phyloP scores from a whole-genome alignment of 2,888 invertebrate species.

The Esperia sulphurella region DNA sequence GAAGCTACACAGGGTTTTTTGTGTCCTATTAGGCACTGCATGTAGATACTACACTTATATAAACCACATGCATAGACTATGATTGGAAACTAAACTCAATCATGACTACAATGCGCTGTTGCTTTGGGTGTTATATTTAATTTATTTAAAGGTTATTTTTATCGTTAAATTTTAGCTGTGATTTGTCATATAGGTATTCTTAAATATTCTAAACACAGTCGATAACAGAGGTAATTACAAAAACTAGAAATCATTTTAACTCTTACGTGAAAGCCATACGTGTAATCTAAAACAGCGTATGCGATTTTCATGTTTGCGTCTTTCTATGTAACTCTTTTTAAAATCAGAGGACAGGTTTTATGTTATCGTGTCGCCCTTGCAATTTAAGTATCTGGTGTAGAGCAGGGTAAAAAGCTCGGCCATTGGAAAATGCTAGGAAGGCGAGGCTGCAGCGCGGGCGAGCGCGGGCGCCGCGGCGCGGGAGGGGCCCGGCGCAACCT shows the following conservation, averaged over 20 bases:
- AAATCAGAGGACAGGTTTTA: conserved; percentile 48
- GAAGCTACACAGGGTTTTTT: conserved; percentile 32
- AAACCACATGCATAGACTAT: neutral
- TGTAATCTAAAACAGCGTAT: too few relatives aligned
- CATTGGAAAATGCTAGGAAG: conserved; percentile 49
- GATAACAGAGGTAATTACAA: too few relatives aligned
- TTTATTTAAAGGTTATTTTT: too few relatives aligned
- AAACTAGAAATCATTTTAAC: too few relatives aligned
- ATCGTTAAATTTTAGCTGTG: too few relatives aligned
- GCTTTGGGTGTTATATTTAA: too few relatives aligned
- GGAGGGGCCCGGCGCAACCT: conserved; percentile 36
- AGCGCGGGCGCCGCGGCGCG: conserved; percentile 23
- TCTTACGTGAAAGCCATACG: too few relatives aligned
- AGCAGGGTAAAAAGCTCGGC: conserved; percentile 61
- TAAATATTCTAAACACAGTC: too few relatives aligned
- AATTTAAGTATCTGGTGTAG: conserved; percentile 47
- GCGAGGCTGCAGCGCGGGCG: conserved; percentile 38
- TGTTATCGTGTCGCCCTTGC: conserved; percentile 51
- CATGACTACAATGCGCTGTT: too few relatives aligned
- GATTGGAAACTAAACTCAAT: too few relatives aligned
- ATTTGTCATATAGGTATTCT: too few relatives aligned
- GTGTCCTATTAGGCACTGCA: conserved; percentile 4
- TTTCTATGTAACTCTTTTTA: conserved; percentile 21
- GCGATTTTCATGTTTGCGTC: too few relatives aligned
- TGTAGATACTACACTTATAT: neutral